phyloP scores from a whole-genome alignment of 2,113 vertebrate genomes.

The Chlamydotis undulata region DNA sequence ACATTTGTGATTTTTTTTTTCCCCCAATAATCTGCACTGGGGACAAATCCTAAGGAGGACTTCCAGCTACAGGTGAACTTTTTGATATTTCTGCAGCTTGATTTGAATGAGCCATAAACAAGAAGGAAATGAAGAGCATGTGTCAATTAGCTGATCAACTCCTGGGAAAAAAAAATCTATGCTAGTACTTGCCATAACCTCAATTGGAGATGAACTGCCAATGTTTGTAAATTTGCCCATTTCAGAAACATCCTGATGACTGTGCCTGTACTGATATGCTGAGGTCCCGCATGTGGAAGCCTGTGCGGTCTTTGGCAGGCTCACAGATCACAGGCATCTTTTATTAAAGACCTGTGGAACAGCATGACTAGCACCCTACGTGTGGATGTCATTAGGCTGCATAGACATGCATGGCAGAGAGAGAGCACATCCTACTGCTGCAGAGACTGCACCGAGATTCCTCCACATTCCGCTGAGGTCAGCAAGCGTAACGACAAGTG shows the following conservation, averaged over 20 bases:
- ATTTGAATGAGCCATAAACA: background rate
- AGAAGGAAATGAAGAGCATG: background rate
- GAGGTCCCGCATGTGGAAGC: background rate
- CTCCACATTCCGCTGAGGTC: background rate
- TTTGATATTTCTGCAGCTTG: background rate
- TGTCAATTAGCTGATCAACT: background rate
- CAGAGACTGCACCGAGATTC: background rate
- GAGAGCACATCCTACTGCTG: background rate
- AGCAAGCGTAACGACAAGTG: background rate
- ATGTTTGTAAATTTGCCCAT: background rate
- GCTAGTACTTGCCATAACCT: background rate
- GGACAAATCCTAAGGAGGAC: background rate
- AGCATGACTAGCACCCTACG: rapidly evolving
- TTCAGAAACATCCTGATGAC: background rate
- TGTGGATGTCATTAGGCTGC: background rate
- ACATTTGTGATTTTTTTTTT: background rate
- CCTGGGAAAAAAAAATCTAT: background rate
- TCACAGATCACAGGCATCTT: background rate
- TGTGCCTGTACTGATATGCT: rapidly evolving
- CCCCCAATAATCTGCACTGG: background rate
- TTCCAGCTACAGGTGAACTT: background rate
- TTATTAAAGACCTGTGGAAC: background rate
- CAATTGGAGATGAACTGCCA: background rate
- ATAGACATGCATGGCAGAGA: background rate
- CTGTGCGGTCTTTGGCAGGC: background rate